Base-by-base conservation (phyloP, 2,113 vertebrate genomes). In the Brachyhypopomus gauderio region DNA sequence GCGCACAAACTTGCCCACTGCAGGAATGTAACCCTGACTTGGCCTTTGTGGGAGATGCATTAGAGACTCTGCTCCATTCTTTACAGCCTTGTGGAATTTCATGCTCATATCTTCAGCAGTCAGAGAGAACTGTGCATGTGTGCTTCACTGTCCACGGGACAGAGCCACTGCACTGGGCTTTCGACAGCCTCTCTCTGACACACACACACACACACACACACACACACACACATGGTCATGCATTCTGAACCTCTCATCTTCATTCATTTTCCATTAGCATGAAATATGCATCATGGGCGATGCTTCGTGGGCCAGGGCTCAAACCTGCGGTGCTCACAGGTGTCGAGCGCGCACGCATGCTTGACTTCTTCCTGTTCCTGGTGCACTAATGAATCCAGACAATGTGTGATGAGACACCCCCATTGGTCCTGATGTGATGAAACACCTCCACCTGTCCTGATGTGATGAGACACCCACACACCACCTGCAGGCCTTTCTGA, bases 201-300 rank as follows among this genome's bases (percentile, higher is more conserved):
- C 45, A 14, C 45, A 14, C 45, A 14, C 45, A 14, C 45, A 52
- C 45, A 52, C 41, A 41, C 22, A 14, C 66, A 27, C 67, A 66
- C 64, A 67, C 41, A 22, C 63, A 70, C 22, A 55, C 30, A 30
- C 30, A 55, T 22, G 38, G 48, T 52, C 58, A 7, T 83, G 79
- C 79, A 85, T 81, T 79, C 74, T 88, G 86, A 9, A 78, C 34
- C 79, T 83, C 83, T 83, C 80, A 82, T 88, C 86, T 88, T 90
- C 86, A 90, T 89, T 86, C 88, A 88, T 77, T 66, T 83, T 81
- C 85, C 89, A 91, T 92, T 88, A 91, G 84, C 77, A 82, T 88
- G 82, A 90, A 91, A 87, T 86, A 86, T 90, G 89, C 86, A 90
- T 86, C 48, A 79, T 81, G 87, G 73, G 81, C 85, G 74, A 83